Evolutionary conservation across 2,888 invertebrate genomes (phyloP), one percentile per base, ranked within the genome.

Genomic region (Hedychridium roseum): DNA sequence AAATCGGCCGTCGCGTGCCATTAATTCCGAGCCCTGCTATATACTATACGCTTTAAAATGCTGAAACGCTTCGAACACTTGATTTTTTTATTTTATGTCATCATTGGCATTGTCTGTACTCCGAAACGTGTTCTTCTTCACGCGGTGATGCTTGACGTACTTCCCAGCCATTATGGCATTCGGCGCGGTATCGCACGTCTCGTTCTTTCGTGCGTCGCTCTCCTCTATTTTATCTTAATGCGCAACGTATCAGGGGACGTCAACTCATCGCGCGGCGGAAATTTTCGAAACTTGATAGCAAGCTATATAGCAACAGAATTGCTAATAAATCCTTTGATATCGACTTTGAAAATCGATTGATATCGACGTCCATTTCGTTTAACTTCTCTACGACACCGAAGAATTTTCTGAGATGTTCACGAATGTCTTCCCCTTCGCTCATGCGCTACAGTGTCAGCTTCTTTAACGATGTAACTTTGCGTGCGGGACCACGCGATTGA

Each of bases 391-490:
- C 70, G 1, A 65, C 54, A 14, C 74, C 73, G 42, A 77, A 73
- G 44, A 78, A 75, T 11, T 59, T 61, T 21, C 59, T 59, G 2
- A 77, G 35, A 52, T 77, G 76, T 7, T 70, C 66, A n/a, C 70
- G 57, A 2, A 77, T 61, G 41, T 76, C 71, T 1, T 57, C 65
- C 2, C 47, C 49, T 14, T 75, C 68, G 11, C 41, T 28, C 75
- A 79, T 76, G 21, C 66, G 66, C 5, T 66, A 67, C 3, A 76
- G 42, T 2, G 68, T 66, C 2, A 79, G 50, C 26, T 68, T 60
- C 38, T 80, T 80, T 9, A 80, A 46, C 2, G 79, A 48, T 2
- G 71, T 76, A 0, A 78, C 79, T 46, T 79, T 79, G 26, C 73
- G 51, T 1, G 77, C 76, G 1, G 77, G 76, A 2, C 76, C 77